phyloP scores from a whole-genome alignment of 2,888 invertebrate species.

The Elgonia sp. region DNA sequence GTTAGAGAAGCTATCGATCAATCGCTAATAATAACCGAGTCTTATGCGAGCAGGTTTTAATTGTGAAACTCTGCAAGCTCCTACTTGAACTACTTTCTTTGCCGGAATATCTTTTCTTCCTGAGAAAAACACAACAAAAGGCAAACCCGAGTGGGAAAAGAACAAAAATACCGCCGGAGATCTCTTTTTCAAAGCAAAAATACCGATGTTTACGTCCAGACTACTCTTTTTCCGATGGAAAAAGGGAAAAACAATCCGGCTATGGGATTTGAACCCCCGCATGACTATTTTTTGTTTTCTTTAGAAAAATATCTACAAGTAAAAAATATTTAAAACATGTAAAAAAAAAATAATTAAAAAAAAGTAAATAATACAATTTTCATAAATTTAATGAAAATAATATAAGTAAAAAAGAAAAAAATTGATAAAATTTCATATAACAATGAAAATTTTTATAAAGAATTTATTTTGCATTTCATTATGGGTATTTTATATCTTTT shows the following conservation, averaged over 20 bases:
- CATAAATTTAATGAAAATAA: too few relatives aligned
- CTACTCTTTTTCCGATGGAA: not conserved
- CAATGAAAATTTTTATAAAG: too few relatives aligned
- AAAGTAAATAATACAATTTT: too few relatives aligned
- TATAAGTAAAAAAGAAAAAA: too few relatives aligned
- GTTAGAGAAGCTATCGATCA: slow-evolving; percentile 66
- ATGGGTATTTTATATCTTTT: not conserved
- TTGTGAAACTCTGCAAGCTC: slow-evolving; percentile 70
- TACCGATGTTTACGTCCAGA: not conserved
- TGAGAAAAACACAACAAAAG: slow-evolving; percentile 43
- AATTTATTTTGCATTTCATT: not conserved
- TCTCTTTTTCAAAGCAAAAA: not conserved
- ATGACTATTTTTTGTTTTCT: not conserved
- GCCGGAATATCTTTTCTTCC: slow-evolving; percentile 44
- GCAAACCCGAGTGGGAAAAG: not conserved
- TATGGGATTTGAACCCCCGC: not conserved
- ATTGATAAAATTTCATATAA: too few relatives aligned
- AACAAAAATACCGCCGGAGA: slow-evolving; percentile 5
- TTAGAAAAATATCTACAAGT: not conserved
- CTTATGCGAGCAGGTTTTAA: slow-evolving; percentile 63
- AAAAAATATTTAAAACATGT: too few relatives aligned
- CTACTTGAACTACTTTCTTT: slow-evolving; percentile 73
- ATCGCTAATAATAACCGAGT: slow-evolving; percentile 73
- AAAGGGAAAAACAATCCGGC: not conserved
- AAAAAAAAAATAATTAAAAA: too few relatives aligned